Conservation (phyloP, 2,797 vertebrate genomes). For the Chelonia mydas region DNA sequence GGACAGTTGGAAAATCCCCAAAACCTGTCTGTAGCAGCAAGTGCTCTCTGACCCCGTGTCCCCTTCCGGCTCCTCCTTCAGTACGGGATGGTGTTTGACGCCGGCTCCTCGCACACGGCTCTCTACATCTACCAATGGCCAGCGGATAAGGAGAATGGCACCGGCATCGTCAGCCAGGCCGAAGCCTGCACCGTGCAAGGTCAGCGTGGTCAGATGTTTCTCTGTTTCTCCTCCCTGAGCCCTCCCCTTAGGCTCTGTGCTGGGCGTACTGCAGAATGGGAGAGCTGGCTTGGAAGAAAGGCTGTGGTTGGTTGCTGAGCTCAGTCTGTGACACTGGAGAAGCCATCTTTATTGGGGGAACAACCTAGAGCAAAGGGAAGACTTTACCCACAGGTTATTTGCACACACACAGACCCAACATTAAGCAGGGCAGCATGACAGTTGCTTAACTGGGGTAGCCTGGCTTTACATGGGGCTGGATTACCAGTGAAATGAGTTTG, state of each 20-base stretch:
- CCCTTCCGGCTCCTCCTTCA: slow-evolving; percentile 18
- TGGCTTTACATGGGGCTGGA: neutral
- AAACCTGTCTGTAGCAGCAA: neutral
- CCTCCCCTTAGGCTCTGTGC: neutral
- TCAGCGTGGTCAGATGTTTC: slow-evolving; percentile 62
- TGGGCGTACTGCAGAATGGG: neutral
- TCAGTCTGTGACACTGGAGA: neutral
- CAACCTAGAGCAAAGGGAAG: neutral
- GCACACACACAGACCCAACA: neutral
- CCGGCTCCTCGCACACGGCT: slow-evolving; percentile 86
- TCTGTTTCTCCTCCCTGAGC: neutral
- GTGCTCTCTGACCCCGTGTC: rapidly evolving
- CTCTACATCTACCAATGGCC: slow-evolving; percentile 92
- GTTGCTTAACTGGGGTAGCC: neutral
- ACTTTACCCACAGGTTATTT: neutral
- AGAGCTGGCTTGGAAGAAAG: neutral
- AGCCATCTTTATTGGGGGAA: neutral
- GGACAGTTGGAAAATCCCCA: neutral
- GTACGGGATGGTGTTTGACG: slow-evolving; percentile 86
- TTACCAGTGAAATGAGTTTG: neutral
- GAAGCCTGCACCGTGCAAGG: slow-evolving; percentile 83
- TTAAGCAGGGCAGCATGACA: too few relatives aligned
- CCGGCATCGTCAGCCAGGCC: slow-evolving; percentile 90
- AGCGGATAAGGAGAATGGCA: slow-evolving; percentile 89
- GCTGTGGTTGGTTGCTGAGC: rapidly evolving